A percentile compares a stretch with the other conserved stretches of the same genome.
Evolutionary conservation across 1,140 invertebrate species (phyloP).

Genomic region (Halictus rubicundus): DNA sequence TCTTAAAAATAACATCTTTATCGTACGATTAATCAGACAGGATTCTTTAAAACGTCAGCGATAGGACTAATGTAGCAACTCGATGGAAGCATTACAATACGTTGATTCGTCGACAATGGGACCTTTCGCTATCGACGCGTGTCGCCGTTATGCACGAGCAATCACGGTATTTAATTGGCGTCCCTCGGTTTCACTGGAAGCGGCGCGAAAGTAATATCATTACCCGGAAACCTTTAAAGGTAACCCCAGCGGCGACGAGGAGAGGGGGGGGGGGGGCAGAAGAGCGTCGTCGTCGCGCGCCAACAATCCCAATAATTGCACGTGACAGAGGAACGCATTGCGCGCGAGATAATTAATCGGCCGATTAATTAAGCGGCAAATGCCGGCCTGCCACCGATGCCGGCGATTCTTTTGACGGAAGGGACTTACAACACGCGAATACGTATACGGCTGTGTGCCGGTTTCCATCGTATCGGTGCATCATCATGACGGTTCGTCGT

Average conservation of each 20-base stretch:
- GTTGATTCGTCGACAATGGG: neutral
- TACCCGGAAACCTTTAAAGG: constrained; percentile 48
- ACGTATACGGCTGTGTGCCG: constrained; percentile 1
- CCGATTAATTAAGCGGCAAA: constrained; percentile 60
- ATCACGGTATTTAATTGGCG: constrained; percentile 43
- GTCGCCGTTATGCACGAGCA: constrained; percentile 7
- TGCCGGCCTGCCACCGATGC: neutral
- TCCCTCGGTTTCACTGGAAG: constrained; percentile 8
- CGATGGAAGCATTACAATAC: no score
- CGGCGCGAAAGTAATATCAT: constrained; percentile 38
- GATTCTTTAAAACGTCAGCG: no score
- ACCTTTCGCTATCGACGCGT: neutral
- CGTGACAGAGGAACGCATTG: constrained; percentile 45
- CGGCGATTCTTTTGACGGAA: constrained; percentile 18
- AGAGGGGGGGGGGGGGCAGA: no score
- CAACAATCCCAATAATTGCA: constrained; percentile 62
- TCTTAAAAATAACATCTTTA: no score
- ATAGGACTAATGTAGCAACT: no score
- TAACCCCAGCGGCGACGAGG: neutral
- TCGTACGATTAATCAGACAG: no score
- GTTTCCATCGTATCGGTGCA: constrained; percentile 33
- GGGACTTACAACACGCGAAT: neutral
- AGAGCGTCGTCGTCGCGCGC: constrained; percentile 30
- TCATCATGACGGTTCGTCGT: constrained; percentile 28
- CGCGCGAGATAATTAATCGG: constrained; percentile 61